phyloP scores from a whole-genome alignment of 2,888 invertebrate genomes.

The Exephanes ischioxanthus region DNA sequence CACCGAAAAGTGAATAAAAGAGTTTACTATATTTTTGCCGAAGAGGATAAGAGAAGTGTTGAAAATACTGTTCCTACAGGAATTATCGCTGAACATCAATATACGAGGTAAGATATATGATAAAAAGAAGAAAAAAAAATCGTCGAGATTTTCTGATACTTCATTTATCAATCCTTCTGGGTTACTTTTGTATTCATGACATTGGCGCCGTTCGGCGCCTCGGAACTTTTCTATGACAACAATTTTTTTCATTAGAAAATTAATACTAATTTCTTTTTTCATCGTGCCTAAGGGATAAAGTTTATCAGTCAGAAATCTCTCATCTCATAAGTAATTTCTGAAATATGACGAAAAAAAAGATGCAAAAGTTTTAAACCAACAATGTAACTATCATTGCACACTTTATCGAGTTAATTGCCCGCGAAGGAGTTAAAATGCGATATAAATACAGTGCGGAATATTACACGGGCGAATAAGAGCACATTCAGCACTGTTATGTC shows the following conservation, averaged over 20 bases:
- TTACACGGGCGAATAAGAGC: slow-evolving; percentile 41
- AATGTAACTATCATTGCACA: background rate
- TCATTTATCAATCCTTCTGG: background rate
- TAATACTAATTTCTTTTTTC: background rate
- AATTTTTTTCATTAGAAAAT: background rate
- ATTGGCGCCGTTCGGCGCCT: background rate
- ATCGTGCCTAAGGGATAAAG: background rate
- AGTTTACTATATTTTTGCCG: slow-evolving; percentile 39
- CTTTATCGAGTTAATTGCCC: background rate
- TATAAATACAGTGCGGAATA: slow-evolving; percentile 10
- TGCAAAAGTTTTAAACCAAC: background rate
- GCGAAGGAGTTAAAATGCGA: background rate
- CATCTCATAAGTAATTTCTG: background rate
- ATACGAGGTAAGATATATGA: slow-evolving; percentile 56
- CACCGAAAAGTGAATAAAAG: slow-evolving; percentile 58
- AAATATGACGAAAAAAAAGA: background rate
- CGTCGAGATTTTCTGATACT: background rate
- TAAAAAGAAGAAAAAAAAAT: background rate
- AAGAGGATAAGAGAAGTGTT: slow-evolving; percentile 55
- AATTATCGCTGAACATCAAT: slow-evolving; percentile 64
- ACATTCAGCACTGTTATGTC: slow-evolving; percentile 29
- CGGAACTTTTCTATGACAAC: background rate
- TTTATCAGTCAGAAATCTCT: background rate
- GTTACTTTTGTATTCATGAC: background rate
- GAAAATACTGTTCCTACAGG: slow-evolving; percentile 64